phyloP scores from a whole-genome alignment of 2,113 vertebrate species.

The Acanthisitta chloris region DNA sequence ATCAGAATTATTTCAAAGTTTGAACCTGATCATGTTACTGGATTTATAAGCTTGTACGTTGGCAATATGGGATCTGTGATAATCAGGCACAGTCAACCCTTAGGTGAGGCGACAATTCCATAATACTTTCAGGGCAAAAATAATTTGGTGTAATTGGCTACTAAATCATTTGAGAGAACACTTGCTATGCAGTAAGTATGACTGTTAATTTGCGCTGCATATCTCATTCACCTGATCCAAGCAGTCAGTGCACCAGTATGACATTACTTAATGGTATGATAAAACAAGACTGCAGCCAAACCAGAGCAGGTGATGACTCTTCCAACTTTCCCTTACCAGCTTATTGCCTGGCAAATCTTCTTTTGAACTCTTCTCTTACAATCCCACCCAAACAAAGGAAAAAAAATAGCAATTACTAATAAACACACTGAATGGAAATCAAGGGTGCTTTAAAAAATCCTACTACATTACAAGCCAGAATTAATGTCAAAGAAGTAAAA shows the following conservation, averaged over 20 bases:
- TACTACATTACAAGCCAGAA: not conserved
- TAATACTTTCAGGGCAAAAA: not conserved
- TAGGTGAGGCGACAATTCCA: not conserved
- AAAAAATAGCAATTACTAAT: not conserved
- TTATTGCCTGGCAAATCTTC: not conserved
- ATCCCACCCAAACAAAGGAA: not conserved
- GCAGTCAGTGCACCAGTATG: not conserved
- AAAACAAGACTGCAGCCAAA: not conserved
- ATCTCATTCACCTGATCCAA: not conserved
- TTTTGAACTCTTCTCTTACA: not conserved
- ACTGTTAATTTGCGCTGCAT: not conserved
- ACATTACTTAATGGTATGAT: not conserved
- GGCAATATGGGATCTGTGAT: not conserved
- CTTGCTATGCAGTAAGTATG: not conserved
- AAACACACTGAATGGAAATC: not conserved
- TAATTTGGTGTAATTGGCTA: not conserved
- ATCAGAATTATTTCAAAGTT: not conserved
- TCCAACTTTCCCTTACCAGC: conserved; percentile 1
- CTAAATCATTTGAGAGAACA: not conserved
- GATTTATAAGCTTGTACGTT: not conserved
- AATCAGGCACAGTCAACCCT: not conserved
- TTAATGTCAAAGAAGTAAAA: not conserved
- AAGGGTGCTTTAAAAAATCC: not conserved
- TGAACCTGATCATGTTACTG: not conserved
- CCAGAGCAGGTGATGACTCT: not conserved